Evolutionary conservation across 2,113 vertebrate species (phyloP).

Genomic region (Scomber japonicus): DNA sequence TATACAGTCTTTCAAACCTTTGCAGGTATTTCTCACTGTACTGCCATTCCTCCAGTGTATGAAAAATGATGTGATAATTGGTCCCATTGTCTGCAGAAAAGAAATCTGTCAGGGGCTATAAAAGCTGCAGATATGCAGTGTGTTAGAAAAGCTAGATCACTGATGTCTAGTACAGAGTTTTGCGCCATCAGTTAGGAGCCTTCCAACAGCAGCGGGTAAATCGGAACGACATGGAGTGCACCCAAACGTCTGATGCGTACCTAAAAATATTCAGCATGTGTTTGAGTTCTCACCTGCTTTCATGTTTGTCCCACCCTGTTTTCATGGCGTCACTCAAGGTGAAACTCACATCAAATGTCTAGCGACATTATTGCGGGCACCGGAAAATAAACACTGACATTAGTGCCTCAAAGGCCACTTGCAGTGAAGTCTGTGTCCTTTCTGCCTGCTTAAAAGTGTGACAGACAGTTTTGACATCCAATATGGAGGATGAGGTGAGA

Average conservation of each 20-base stretch:
- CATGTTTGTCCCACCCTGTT: conserved; percentile 43
- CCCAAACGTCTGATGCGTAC: conserved; percentile 6
- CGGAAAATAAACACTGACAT: conserved; percentile 77
- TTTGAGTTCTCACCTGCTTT: conserved; percentile 55
- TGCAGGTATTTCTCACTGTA: conserved; percentile 9
- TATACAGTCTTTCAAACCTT: conserved; percentile 11
- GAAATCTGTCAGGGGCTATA: conserved; percentile 37
- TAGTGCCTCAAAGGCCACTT: conserved; percentile 65
- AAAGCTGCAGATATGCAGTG: conserved; percentile 40
- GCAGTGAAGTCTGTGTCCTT: conserved; percentile 54
- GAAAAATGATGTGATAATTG: conserved; percentile 61
- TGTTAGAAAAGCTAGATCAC: conserved; percentile 35
- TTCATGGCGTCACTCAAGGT: conserved; percentile 60
- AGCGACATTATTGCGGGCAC: conserved; percentile 58
- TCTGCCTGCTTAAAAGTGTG: conserved; percentile 68
- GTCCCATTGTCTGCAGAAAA: conserved; percentile 27
- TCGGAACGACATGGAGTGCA: conserved; percentile 40
- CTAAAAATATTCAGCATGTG: conserved; percentile 54
- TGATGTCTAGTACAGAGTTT: conserved; percentile 60
- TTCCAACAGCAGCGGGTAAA: conserved; percentile 41
- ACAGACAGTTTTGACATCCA: conserved; percentile 74
- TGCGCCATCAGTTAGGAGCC: conserved; percentile 46
- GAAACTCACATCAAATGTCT: conserved; percentile 63
- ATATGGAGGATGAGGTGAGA: conserved; percentile 34
- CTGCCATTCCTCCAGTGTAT: neutral